Evolutionary conservation across 2,888 invertebrate species (phyloP), one percentile per base, ranked within the genome.

Genomic region (Lasioglossum figueresi): DNA sequence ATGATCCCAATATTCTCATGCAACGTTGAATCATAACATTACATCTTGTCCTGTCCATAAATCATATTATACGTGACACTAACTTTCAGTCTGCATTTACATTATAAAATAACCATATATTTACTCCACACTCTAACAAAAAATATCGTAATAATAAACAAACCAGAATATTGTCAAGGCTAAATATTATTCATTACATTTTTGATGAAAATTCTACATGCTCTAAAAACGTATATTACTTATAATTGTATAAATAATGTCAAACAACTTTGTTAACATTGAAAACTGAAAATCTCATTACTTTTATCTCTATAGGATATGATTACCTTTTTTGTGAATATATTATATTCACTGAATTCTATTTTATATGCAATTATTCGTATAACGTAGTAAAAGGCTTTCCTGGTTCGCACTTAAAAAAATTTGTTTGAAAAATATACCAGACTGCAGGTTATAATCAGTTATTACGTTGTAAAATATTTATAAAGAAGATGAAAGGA

Each of bases 391-490:
- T 37, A 37, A 37, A 68, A 37, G 23, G 4, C 10, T 68, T 37
- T 23, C 8, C 23, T 37, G 37, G 23, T 10, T 2, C 1, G 37
- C 37, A 37, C 23, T 68, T 68, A 40, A 37, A 70, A 70, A 40
- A 70, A 37, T 70, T 70, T 40, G 5, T n/a, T 23, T 70, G 4
- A n/a, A 68, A 40, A 70, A 40, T 40, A 70, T 40, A 70, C 40
- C 23, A 40, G 12, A n/a, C 40, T 40, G n/a, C 40, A 37, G 12
- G 40, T 70, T 70, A 70, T 37, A 70, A 40, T 40, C 37, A 70
- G n/a, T 45, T 40, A 83, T 74, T 78, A 43, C 59, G 56, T 68
- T 59, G 68, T 77, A n/a, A 82, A 68, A 71, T 56, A 84, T 78
- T 78, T 63, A 66, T 31, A 59, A 75, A 52, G 37, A 45, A 56